Evolutionary conservation across 2,888 invertebrate species (phyloP), one percentile per base, ranked within the genome.

Genomic region (Lasioglossum lativentre): DNA sequence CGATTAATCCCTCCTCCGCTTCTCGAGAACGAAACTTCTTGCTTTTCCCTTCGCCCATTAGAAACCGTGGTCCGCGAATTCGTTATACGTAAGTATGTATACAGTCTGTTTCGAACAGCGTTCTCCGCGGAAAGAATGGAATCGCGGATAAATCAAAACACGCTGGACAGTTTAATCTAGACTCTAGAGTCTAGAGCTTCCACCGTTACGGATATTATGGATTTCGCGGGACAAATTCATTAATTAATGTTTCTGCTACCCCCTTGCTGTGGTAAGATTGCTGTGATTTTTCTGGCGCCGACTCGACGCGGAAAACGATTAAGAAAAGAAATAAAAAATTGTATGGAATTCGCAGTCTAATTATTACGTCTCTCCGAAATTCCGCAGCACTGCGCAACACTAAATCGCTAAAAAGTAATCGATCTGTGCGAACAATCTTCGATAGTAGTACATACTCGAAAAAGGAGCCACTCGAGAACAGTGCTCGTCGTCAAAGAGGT

Each of bases 131-230:
- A 66, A 59, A 19, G 34, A 66, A 66, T 34, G 66, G 34, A 34
- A 30, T 30, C 34, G 8, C 30, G 34, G 66, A 66, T 66, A 66
- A 66, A 66, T 66, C 19, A 63, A 16, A 34, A 30, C 30, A 66
- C 19, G 59, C 0, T 27, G 66, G 66, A 66, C 66, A 66, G 66
- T 66, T 66, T 66, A 66, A 66, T 66, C 34, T 34, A 34, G 66
- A 16, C 66, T 66, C 34, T 34, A 34, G 66, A 16, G 34, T n/a
- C n/a, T n/a, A n/a, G n/a, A n/a, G n/a, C 16, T 16, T 59, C 5
- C 14, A 16, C 14, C 59, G 59, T 16, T 16, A 16, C 27, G 27
- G 27, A 27, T 52, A 52, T 52, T 52, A 52, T 8, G 52, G 52
- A 52, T 52, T 23, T 52, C 52, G 52, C 23, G 23, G 52, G 10